Conservation (phyloP, 1,140 invertebrate species). For the Drosophila mojavensis region DNA sequence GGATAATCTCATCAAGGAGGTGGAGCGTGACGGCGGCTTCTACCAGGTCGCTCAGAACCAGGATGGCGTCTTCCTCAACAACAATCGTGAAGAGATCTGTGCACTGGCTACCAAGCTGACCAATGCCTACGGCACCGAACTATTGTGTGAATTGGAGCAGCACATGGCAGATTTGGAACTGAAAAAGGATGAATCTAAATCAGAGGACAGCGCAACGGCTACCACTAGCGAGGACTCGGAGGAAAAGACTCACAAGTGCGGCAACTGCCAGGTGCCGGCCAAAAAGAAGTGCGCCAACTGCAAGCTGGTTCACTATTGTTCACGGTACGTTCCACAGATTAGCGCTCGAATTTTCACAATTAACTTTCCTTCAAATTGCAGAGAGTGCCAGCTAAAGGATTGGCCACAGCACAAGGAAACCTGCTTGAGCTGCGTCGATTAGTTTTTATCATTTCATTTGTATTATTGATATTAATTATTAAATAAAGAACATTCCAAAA, state of each 20-base stretch:
- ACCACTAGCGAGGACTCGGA: background rate
- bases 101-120: conserved; percentile 84
- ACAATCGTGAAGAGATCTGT: conserved; percentile 85
- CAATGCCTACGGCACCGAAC: conserved; percentile 85
- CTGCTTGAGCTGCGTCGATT: conserved; percentile 29
- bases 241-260: conserved; percentile 69
- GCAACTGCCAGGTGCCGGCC: conserved; percentile 83
- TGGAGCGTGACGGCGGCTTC: conserved; percentile 85
- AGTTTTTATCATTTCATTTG: conserved; percentile 16
- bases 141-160: conserved; percentile 84
- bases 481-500: conserved; percentile 69
- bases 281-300: conserved; percentile 85
- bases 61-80: conserved; percentile 85
- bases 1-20: conserved; percentile 82
- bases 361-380: conserved; percentile 41
- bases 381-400: conserved; percentile 85
- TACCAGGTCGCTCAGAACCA: conserved; percentile 86
- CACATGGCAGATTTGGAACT: conserved; percentile 41
- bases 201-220: conserved; percentile 19
- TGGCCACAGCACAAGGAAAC: conserved; percentile 84
- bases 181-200: conserved; percentile 29
- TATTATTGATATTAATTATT: conserved; percentile 22
- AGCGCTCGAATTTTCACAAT: background rate
- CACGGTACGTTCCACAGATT: conserved; percentile 62
- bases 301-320: conserved; percentile 85